phyloP scores from a whole-genome alignment of 2,888 invertebrate genomes.

The Gisinianus flammeolus region DNA sequence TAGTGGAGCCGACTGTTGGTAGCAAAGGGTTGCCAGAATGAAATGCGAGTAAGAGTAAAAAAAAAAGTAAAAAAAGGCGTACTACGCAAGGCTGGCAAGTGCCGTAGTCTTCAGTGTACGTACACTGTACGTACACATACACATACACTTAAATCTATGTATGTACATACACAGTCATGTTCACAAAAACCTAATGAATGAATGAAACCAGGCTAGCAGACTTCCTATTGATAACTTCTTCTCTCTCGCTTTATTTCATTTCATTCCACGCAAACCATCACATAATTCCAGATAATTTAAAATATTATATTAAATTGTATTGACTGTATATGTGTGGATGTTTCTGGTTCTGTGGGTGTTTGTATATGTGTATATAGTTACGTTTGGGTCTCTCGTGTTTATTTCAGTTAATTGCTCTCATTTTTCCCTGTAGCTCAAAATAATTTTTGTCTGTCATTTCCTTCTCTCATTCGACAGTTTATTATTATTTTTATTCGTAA shows the following conservation, averaged over 20 bases:
- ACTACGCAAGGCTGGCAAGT: neutral
- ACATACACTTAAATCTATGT: neutral
- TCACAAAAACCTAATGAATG: conserved; percentile 11
- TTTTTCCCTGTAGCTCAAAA: neutral
- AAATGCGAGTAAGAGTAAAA: conserved; percentile 10
- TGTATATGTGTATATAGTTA: too few relatives aligned
- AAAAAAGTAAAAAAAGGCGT: neutral
- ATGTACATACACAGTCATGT: neutral
- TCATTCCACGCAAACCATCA: too few relatives aligned
- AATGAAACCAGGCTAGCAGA: conserved; percentile 23
- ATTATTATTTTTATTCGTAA: neutral
- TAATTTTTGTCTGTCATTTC: neutral
- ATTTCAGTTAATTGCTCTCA: conserved; percentile 12
- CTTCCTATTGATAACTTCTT: conserved; percentile 15
- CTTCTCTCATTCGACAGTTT: neutral
- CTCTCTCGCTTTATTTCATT: neutral
- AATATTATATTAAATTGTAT: too few relatives aligned
- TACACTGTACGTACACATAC: too few relatives aligned
- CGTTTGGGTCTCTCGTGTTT: too few relatives aligned
- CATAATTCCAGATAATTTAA: too few relatives aligned
- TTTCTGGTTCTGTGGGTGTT: too few relatives aligned
- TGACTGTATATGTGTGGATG: too few relatives aligned
- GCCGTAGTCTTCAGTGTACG: neutral
- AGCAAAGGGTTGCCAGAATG: conserved; percentile 15
- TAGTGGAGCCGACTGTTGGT: neutral